Conservation (phyloP, 1,140 invertebrate species). For the Rhopalosiphum maidis region DNA sequence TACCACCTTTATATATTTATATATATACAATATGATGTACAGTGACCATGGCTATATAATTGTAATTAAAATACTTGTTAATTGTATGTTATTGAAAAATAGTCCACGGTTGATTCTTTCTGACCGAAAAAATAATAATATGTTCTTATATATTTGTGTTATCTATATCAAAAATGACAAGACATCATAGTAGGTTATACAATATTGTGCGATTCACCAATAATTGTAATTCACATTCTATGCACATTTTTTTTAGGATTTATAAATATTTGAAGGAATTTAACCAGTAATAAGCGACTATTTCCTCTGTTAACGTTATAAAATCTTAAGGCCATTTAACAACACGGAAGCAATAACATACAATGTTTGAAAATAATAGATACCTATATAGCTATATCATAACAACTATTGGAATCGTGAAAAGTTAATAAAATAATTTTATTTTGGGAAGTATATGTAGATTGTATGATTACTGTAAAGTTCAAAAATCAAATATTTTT, state of each 20-base stretch:
- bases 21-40: background rate
- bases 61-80: background rate
- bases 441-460: background rate
- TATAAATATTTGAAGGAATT: background rate
- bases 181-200: background rate
- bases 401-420: background rate
- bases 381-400: background rate
- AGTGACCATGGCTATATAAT: background rate
- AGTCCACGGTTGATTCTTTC: background rate
- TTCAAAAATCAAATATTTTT: background rate
- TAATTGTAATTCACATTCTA: background rate
- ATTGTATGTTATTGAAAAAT: slow-evolving; percentile 1
- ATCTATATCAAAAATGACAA: background rate
- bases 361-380: background rate
- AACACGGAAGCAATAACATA: background rate
- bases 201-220: background rate
- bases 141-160: background rate
- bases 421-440: background rate
- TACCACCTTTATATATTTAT: background rate
- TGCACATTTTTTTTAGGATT: background rate
- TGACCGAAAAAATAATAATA: background rate
- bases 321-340: background rate
- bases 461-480: background rate
- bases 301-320: background rate
- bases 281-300: background rate